These are phyloP conservation scores for Bubo scandiacus DNA, from an alignment of 2,113 vertebrate genomes.

Conservation along the genomic window DNA sequence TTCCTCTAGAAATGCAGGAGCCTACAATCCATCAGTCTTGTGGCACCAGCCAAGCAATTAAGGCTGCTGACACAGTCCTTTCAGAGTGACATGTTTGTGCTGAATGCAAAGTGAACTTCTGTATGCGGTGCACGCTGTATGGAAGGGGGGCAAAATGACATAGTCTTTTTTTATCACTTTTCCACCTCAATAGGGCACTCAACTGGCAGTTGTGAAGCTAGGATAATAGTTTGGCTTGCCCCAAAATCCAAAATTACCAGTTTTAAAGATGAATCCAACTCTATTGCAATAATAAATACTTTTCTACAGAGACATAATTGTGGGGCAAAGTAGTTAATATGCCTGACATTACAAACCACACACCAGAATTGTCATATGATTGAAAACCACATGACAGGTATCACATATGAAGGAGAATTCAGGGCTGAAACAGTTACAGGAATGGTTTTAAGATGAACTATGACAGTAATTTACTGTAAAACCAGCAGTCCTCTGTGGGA, in stretches of 20 bases:
- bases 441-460: neutral
- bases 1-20: slow-evolving; percentile 31
- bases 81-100: neutral
- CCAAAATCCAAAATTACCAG: neutral
- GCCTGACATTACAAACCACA: neutral
- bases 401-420: neutral
- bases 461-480: neutral
- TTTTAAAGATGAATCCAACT: neutral
- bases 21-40: slow-evolving; percentile 44
- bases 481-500: neutral
- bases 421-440: neutral
- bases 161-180: neutral
- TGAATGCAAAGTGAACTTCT: slow-evolving; percentile 28
- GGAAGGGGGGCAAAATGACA: neutral
- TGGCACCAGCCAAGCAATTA: slow-evolving; percentile 55
- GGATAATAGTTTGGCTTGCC: neutral
- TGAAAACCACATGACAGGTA: neutral
- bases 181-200: neutral
- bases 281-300: neutral
- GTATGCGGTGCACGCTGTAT: neutral
- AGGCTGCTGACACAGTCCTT: slow-evolving; percentile 45
- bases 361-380: neutral
- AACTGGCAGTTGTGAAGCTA: neutral
- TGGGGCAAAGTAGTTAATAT: neutral
- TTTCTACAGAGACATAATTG: neutral